Evolutionary conservation across 2,888 invertebrate species (phyloP), one percentile per base, ranked within the genome.

Genomic region (Thecocarcelia acutangulata): DNA sequence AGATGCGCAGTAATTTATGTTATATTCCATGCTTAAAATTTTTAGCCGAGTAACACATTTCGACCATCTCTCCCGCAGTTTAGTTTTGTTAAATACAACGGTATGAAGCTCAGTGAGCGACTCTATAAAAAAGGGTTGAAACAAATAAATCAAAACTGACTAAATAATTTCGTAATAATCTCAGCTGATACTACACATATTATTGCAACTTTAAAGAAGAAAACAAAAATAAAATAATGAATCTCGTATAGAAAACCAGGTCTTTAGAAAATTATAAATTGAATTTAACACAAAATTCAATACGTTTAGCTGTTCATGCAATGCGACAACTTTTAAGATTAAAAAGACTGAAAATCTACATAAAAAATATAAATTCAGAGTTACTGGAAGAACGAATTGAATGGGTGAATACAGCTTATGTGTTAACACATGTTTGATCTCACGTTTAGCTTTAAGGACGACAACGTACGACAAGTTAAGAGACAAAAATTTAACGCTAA

Each of bases 381-480:
- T 37, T 58, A 33, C 37, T 2, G 11, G 15, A 24, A 59, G 61
- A 72, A 61, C n/a, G 61, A 72, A 61, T n/a, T 17, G 64, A 78
- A 81, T 76, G 76, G 68, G 40, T 80, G 63, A 81, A 59, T 56
- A 63, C 56, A 77, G 68, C 80, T 78, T 56, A 77, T 81, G 83
- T 84, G 83, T 83, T 83, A 83, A 85, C 85, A 85, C 59, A 73
- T 85, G 85, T 84, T 84, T 82, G 80, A 79, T 83, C 85, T 84
- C 85, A 85, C 85, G 84, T 83, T 80, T 73, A 58, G 28, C 54
- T 79, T 58, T 66, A 75, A 82, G 83, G 80, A 77, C 73, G 59
- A 72, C 63, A 33, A 66, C 75, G 52, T 15, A 70, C 63, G 66
- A 79, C 79, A 66, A 73, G 66, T 78, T 58, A 24, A 59, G 59